Conservation (phyloP, 2,797 vertebrate genomes). For the Ptychobarbus kaznakovi region DNA sequence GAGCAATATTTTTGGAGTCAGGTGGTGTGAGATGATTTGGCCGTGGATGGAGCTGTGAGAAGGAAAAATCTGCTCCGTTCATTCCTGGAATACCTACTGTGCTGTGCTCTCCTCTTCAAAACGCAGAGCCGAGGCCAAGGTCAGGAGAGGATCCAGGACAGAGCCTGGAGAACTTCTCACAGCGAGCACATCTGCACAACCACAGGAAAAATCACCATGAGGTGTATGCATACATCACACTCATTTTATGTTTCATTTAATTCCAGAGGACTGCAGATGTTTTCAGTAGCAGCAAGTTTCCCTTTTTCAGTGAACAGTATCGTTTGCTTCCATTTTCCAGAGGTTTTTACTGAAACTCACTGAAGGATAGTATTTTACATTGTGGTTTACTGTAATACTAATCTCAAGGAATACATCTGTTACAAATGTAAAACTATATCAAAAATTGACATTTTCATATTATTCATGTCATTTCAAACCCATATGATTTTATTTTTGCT, state of each 20-base stretch:
- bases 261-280: neutral
- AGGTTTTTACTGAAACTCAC: neutral
- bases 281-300: neutral
- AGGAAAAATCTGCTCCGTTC: conserved; percentile 49
- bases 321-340: neutral
- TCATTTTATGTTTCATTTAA: neutral
- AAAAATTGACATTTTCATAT: neutral
- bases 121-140: neutral
- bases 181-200: conserved; percentile 9
- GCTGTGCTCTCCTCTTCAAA: conserved; percentile 37
- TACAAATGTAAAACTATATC: neutral
- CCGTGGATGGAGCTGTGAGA: neutral
- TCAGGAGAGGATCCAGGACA: conserved; percentile 19
- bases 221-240: neutral
- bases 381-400: neutral
- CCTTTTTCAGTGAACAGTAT: neutral
- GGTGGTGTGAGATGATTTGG: conserved; percentile 15
- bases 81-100: conserved; percentile 47
- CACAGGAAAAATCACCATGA: neutral
- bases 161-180: neutral
- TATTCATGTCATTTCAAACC: neutral
- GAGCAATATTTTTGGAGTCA: conserved; percentile 19
- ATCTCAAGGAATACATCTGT: neutral
- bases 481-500: neutral
- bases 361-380: neutral